phyloP scores from a whole-genome alignment of 2,797 vertebrate species.

The Chaenodraco wilsoni region DNA sequence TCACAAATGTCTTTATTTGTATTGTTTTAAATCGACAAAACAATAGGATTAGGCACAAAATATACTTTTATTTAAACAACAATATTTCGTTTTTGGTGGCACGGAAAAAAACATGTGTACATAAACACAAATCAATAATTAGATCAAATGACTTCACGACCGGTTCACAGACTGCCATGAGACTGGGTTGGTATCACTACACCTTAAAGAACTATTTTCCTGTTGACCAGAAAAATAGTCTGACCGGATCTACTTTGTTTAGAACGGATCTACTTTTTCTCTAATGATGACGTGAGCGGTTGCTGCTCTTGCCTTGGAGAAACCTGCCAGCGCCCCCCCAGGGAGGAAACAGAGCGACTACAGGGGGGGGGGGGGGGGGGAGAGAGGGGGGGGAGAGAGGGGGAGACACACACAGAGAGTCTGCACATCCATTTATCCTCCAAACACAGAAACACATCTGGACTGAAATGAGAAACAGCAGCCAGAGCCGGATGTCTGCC shows the following conservation, averaged over 20 bases:
- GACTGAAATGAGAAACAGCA: slow-evolving; percentile 1
- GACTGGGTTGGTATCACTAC: slow-evolving; percentile 14
- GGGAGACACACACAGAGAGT: slow-evolving; percentile 59
- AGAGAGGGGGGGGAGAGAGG: slow-evolving; percentile 52
- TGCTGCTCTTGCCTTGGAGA: slow-evolving; percentile 83
- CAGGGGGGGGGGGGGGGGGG: slow-evolving; percentile 47
- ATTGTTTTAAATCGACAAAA: too few relatives aligned
- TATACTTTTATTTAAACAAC: too few relatives aligned
- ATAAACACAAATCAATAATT: too few relatives aligned
- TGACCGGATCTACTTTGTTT: slow-evolving; percentile 29
- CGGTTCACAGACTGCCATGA: too few relatives aligned
- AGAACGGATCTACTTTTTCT: slow-evolving; percentile 20
- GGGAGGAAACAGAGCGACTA: slow-evolving; percentile 81
- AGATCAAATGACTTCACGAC: too few relatives aligned
- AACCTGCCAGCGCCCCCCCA: slow-evolving; percentile 82
- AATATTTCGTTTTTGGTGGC: too few relatives aligned
- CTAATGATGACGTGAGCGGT: slow-evolving; percentile 63
- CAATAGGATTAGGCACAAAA: too few relatives aligned
- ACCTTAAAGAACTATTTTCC: slow-evolving; percentile 76
- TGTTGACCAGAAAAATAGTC: slow-evolving; percentile 72
- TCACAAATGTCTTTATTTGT: too few relatives aligned
- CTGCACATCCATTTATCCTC: slow-evolving; percentile 36
- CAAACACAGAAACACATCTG: slow-evolving; percentile 44
- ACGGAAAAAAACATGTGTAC: too few relatives aligned
- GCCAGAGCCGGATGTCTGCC: slow-evolving; percentile 66